Evolutionary conservation across 2,797 vertebrate species (phyloP).

Genomic region (Neoniphon sammara): DNA sequence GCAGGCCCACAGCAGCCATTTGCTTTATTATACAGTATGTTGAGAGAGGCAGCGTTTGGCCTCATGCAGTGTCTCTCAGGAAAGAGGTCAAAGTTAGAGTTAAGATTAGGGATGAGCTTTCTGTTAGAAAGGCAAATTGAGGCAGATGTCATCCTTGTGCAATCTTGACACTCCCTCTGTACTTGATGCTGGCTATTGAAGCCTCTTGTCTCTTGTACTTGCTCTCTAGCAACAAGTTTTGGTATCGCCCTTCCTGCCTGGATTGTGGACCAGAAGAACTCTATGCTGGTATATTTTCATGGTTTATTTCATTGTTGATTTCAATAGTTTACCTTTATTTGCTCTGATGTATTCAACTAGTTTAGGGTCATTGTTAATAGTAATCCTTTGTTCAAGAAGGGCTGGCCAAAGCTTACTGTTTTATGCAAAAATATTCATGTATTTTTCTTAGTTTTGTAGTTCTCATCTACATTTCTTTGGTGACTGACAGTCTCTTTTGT

Average conservation of each 20-base stretch:
- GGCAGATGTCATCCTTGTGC: too few relatives aligned
- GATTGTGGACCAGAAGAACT: conserved; percentile 99
- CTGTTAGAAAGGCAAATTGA: too few relatives aligned
- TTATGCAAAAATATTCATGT: too few relatives aligned
- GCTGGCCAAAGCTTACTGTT: neutral
- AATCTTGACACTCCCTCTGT: too few relatives aligned
- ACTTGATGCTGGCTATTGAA: too few relatives aligned
- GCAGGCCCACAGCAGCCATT: neutral
- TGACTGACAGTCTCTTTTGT: neutral
- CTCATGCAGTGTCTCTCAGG: too few relatives aligned
- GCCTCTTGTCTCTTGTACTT: conserved; percentile 6
- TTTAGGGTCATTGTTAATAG: neutral
- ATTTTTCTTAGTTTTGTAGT: neutral
- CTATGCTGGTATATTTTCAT: conserved; percentile 90
- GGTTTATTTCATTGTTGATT: conserved; percentile 4
- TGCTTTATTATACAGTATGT: neutral
- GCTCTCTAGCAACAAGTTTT: conserved; percentile 90
- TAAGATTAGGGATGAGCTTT: too few relatives aligned
- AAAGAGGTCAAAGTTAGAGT: too few relatives aligned
- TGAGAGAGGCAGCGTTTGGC: too few relatives aligned
- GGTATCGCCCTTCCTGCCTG: conserved; percentile 98
- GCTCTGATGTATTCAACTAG: neutral
- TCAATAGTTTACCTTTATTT: neutral
- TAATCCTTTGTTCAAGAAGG: neutral
- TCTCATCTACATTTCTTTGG: neutral